Base-by-base conservation (phyloP, 2,797 vertebrate species). In the Eulemur rubriventer region DNA sequence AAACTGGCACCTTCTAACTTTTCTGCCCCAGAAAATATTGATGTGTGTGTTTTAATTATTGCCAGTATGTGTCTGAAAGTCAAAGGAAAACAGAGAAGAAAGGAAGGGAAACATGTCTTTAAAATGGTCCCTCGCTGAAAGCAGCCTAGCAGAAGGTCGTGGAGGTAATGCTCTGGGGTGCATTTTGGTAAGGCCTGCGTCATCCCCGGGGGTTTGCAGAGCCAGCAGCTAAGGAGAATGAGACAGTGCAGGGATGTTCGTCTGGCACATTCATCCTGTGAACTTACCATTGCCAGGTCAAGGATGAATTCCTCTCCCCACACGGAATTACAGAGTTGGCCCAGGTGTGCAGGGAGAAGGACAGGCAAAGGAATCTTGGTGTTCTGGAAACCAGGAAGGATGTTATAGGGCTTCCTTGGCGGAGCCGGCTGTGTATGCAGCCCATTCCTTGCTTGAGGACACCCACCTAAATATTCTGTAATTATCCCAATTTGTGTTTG, bases 221-320 rank as follows among this genome's bases (percentile, higher is more conserved):
- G 48, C 57, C 9, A 22, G 75, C 30, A 38, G 75, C 38, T 59
- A 3, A n/a, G 80, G 48, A 20, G 57, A 22, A 41, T 1, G 52
- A 89, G 91, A 46, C 13, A 65, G 24, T 4, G 4, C 28, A 43
- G 48, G 41, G 41, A n/a, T 24, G 67, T n/a, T n/a, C 48, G 0
- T 70, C 78, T 80, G 6, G 30, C 26, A 6, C 11, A 46, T 9
- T 78, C 72, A 30, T 69, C 87, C 5, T 22, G 55, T 48, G 65
- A 73, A 69, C 78, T 0, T 2, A 28, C 55, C 69, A n/a, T 35
- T 48, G 46, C 26, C n/a, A 48, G 55, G 85, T 90, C 69, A 65
- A 26, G 89, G 82, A 79, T 59, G 61, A 78, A 75, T 78, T 86
- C 84, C 85, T 95, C 26, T 73, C 80, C 41, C 73, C 75, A 50